Evolutionary conservation across 2,113 vertebrate genomes (phyloP), one percentile per base, ranked within the genome.

Genomic region (Cyphomyrus discorhynchus): DNA sequence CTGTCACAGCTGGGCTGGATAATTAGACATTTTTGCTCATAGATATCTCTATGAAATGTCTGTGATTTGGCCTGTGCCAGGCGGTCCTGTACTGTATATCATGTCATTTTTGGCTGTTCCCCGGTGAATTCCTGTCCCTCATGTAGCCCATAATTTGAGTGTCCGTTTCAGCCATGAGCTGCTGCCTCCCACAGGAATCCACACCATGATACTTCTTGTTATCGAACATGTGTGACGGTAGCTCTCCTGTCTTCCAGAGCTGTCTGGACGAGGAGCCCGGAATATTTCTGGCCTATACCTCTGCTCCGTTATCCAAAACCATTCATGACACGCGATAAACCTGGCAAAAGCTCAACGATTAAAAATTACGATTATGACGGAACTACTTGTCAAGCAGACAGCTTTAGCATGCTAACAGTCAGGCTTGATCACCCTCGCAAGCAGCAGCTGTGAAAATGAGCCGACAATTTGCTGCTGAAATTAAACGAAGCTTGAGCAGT

Each of bases 21-120:
- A 47, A 49, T 49, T 85, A 27, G 8, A 85, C 45, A 24, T 85
- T 46, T n/a, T 49, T 11, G 4, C 8, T 49, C 82, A n/a, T 92
- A 45, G 31, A 91, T 85, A 92, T 89, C 92, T 94, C 93, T 92
- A 92, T 91, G 94, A 95, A 94, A 96, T 93, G 91, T 92, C 92
- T 89, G 82, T 89, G 93, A 92, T 93, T 91, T 89, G 87, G 92
- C 88, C 90, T 17, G 88, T 90, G 90, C 74, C 35, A 90, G 94
- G 94, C 90, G 90, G 93, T 92, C 91, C 92, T 92, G 94, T 95
- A 94, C 92, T 92, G 94, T 95, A 94, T 95, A 95, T 96, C 95
- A 94, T 92, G 88, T 89, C 92, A 92, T 94, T 92, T 93, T 88
- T 91, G 88, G 92, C 91, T 90, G 92, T 90, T 91, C 91, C 91